phyloP scores from a whole-genome alignment of 2,113 vertebrate species.

The Triplophysa rosa region DNA sequence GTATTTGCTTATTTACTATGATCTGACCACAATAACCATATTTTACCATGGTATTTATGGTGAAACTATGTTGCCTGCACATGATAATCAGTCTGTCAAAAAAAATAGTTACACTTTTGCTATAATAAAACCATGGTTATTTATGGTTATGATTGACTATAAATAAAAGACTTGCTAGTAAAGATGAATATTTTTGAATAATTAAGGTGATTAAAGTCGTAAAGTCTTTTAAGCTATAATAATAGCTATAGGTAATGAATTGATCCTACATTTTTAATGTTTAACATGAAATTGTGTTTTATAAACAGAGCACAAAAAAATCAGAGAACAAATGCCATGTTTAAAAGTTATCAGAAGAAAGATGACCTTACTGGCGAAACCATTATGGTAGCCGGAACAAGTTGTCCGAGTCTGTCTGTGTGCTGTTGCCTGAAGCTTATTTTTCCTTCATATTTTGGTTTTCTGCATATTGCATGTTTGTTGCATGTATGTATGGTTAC shows the following conservation, averaged over 20 bases:
- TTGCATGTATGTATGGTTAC: conserved; percentile 22
- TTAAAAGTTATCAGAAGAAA: conserved; percentile 6
- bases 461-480: conserved; percentile 35
- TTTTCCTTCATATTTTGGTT: conserved; percentile 30
- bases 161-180: too few species aligned
- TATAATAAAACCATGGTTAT: too few species aligned
- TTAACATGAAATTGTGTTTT: neutral
- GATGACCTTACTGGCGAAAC: neutral
- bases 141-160: too few species aligned
- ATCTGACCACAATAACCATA: too few species aligned
- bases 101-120: too few species aligned
- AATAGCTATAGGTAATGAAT: too few species aligned
- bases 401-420: conserved; percentile 4
- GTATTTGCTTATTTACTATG: too few species aligned
- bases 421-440: conserved; percentile 33
- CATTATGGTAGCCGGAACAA: neutral
- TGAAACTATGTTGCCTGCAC: too few species aligned
- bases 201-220: neutral
- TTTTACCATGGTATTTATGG: too few species aligned
- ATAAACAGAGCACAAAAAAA: neutral
- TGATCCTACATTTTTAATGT: neutral
- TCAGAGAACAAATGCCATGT: neutral
- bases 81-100: too few species aligned
- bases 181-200: neutral
- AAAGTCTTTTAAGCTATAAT: too few species aligned